Evolutionary conservation across 2,797 vertebrate genomes (phyloP), one percentile per base, ranked within the genome.

Genomic region (Psittacula echo): DNA sequence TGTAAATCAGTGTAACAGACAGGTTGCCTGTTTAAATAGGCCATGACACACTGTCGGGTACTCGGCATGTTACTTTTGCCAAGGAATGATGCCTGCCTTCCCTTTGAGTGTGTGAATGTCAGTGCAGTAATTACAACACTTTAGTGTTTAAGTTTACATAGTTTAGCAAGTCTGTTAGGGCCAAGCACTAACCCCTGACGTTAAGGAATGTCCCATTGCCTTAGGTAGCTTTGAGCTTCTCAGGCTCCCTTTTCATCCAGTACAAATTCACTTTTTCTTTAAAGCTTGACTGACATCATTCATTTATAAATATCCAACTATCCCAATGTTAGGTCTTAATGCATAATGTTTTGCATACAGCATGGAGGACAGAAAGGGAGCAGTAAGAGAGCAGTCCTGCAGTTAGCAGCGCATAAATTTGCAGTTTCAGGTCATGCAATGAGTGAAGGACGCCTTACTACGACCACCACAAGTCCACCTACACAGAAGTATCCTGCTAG

Each of bases 41-140:
- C 62, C 88, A 82, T 93, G 94, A 96, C 72, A 96, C 45, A 95
- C 64, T 50, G 79, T 85, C 89, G 89, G 82, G 94, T 92, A 80
- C 91, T 30, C 53, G 6, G 51, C 37, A 19, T 30, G 34, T 79
- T 83, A 62, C 61, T 88, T 92, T 73, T 88, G 79, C 80, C 90
- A 82, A 67, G 66, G 84, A 97, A 92, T 61, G 83, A 41, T 58
- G 79, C 64, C 74, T 89, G 92, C 74, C 64, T 65, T 89, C 48
- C 26, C 5, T 26, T 44, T 66, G 39, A 91, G 76, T 51, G 79
- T 79, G n/a, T 62, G 64, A 90, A 77, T 85, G 85, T 78, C 87
- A 89, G 39, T 3, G 1, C 83, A 73, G 34, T 94, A 94, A 95
- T 89, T 93, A 61, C 67, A 79, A 53, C 48, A 75, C 48, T 87